Evolutionary conservation across 2,888 invertebrate genomes (phyloP).

Genomic region (Eristalis arbustorum): DNA sequence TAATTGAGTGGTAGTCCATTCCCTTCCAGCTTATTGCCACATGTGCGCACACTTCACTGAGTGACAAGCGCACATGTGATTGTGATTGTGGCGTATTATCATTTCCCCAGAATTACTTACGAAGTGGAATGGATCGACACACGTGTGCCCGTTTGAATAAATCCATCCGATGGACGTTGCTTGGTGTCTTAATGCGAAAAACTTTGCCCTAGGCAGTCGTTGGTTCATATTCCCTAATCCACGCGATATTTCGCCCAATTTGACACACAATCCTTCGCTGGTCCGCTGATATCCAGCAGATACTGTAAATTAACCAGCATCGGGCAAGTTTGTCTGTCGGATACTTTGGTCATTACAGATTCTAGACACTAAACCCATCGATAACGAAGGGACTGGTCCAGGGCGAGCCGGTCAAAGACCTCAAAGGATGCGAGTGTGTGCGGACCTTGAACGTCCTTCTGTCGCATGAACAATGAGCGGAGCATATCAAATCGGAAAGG

Average conservation of each 20-base stretch:
- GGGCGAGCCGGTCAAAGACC: constrained; percentile 52
- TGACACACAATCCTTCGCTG: neutral
- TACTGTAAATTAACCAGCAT: too few species aligned
- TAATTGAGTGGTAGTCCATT: neutral
- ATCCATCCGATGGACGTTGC: neutral
- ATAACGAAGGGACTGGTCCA: neutral
- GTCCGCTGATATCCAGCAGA: too few species aligned
- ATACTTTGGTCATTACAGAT: neutral
- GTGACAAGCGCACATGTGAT: neutral
- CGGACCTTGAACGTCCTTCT: neutral
- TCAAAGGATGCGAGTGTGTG: neutral
- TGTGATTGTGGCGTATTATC: neutral
- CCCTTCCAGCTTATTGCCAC: neutral
- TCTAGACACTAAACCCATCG: neutral
- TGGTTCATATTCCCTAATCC: neutral
- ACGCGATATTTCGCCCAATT: constrained; percentile 3
- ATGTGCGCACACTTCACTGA: neutral
- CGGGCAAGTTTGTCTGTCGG: neutral
- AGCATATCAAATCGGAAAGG: neutral
- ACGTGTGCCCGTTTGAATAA: constrained; percentile 7
- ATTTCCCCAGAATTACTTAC: neutral
- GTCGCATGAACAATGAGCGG: neutral
- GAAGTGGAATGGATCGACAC: neutral
- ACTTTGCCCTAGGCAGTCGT: neutral
- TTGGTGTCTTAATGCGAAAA: neutral